Evolutionary conservation across 2,888 invertebrate genomes (phyloP).

Genomic region (Xestia rhomboidea): DNA sequence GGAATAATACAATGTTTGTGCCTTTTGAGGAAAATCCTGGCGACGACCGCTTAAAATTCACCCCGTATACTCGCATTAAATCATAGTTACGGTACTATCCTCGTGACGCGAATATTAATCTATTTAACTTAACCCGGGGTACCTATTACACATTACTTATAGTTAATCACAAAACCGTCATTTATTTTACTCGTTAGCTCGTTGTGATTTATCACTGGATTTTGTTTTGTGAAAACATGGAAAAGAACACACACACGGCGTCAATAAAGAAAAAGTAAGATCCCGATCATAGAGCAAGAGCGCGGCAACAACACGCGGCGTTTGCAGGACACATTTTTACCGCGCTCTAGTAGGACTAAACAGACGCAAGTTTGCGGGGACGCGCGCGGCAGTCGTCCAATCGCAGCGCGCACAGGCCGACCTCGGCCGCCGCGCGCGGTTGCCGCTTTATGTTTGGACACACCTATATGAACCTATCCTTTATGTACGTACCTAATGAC

Average conservation of each 20-base stretch:
- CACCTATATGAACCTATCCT: too few relatives aligned
- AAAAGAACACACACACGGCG: background rate
- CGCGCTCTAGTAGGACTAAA: too few relatives aligned
- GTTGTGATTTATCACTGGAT: background rate
- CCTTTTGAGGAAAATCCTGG: background rate
- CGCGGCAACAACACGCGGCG: too few relatives aligned
- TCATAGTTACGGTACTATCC: conserved; percentile 35
- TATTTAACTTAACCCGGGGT: conserved; percentile 22
- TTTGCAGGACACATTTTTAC: too few relatives aligned
- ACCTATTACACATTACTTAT: conserved; percentile 6
- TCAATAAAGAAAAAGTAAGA: background rate
- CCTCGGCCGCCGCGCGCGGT: too few relatives aligned
- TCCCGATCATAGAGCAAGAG: too few relatives aligned
- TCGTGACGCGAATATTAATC: conserved; percentile 47
- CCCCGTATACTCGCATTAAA: conserved; percentile 19
- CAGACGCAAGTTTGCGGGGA: too few relatives aligned
- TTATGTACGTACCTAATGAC: too few relatives aligned
- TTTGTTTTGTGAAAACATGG: conserved; percentile 5
- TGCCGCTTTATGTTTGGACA: too few relatives aligned
- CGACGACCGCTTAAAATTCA: conserved; percentile 33
- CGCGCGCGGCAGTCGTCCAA: too few relatives aligned
- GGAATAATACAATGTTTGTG: background rate
- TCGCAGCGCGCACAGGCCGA: too few relatives aligned
- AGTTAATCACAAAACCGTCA: conserved; percentile 33
- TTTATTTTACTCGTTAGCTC: background rate